phyloP scores from a whole-genome alignment of 2,113 vertebrate genomes.

The Cyphomyrus plagiostoma region DNA sequence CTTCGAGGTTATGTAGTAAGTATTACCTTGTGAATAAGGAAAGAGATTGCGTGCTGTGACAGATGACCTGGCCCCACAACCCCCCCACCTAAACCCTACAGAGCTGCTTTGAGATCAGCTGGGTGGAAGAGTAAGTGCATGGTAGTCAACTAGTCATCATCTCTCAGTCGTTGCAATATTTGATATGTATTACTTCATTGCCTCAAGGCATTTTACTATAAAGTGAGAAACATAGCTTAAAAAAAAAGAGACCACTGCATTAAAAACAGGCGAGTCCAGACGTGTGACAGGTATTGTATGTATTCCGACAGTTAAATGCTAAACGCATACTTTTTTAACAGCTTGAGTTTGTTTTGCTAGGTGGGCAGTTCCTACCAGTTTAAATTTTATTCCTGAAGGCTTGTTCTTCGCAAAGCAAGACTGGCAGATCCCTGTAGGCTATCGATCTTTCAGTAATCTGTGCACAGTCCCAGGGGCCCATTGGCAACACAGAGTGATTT shows the following conservation, averaged over 20 bases:
- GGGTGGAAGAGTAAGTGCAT: background rate
- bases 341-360: background rate
- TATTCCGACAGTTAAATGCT: background rate
- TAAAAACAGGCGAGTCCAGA: background rate
- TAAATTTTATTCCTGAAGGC: background rate
- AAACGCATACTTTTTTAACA: background rate
- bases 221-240: background rate
- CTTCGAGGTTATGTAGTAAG: background rate
- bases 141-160: background rate
- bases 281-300: background rate
- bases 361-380: background rate
- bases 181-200: background rate
- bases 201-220: background rate
- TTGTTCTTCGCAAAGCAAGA: background rate
- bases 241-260: background rate
- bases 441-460: background rate
- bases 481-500: background rate
- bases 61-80: background rate
- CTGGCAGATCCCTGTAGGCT: background rate
- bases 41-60: background rate
- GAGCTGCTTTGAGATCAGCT: background rate
- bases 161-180: background rate
- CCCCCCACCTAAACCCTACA: background rate
- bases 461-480: background rate
- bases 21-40: background rate